A percentile compares a stretch with the other conserved stretches of the same genome.
phyloP scores from a whole-genome alignment of 2,113 vertebrate genomes.

The Atlantisia rogersi region DNA sequence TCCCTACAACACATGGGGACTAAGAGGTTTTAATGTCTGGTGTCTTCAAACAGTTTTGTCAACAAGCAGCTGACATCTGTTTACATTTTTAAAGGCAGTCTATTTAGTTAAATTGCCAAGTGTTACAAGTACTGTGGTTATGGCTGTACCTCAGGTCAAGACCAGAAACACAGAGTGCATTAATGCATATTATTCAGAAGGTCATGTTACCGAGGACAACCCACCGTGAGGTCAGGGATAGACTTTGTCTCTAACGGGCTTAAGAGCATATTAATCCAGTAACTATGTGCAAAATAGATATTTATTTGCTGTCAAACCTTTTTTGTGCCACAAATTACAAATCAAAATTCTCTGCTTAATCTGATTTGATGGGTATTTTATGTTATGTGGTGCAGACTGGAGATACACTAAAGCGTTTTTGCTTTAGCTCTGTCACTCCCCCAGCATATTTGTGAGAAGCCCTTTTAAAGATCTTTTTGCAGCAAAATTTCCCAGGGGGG shows the following conservation, averaged over 20 bases:
- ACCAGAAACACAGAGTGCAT: not conserved
- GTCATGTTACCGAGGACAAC: not conserved
- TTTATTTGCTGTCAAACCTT: not conserved
- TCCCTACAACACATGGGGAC: not conserved
- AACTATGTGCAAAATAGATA: not conserved
- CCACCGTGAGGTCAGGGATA: not conserved
- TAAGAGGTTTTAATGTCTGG: not conserved
- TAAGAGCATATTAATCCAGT: not conserved
- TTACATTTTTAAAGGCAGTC: not conserved
- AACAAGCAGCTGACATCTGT: conserved; percentile 3
- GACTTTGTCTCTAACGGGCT: not conserved
- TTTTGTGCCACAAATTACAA: not conserved
- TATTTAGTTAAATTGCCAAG: not conserved
- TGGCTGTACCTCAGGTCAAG: not conserved
- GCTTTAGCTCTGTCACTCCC: not conserved
- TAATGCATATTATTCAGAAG: not conserved
- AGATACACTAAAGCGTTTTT: not conserved
- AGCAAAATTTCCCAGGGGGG: not conserved
- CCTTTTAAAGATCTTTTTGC: not conserved
- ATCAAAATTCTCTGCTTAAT: not conserved
- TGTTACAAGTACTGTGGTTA: not conserved
- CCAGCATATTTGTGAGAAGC: not conserved
- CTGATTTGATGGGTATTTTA: not conserved
- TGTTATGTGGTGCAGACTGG: not conserved
- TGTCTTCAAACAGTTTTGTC: conserved; percentile 2